Base-by-base conservation (phyloP, 2,113 vertebrate species). In the Salminus brasiliensis region DNA sequence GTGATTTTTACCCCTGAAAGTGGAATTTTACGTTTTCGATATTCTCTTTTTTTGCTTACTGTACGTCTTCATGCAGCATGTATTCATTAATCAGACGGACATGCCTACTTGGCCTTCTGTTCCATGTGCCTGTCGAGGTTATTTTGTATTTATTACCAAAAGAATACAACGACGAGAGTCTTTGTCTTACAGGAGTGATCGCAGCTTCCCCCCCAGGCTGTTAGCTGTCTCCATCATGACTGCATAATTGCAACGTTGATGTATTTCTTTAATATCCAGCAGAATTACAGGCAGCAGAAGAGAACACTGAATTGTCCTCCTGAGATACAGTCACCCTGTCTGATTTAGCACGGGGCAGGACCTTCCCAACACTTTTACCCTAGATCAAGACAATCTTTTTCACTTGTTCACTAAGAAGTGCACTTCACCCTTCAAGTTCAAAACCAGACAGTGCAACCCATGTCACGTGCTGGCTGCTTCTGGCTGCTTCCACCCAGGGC, bases 181-280 rank as follows among this genome's bases (percentile, higher is more conserved):
- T 78, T n/a, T 70, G 77, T 72, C 55, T 72, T 66, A 71, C 68
- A 59, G 75, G 71, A 79, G 79, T 77, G 88, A 87, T 83, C 83
- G 85, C 83, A 85, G 66, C 81, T 30, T 83, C 88, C 89, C 88
- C 89, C 88, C 60, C 65, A 86, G 87, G 90, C 80, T 2, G 55
- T 70, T 72, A 59, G 65, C 78, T 67, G 78, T 63, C 60, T 78
- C 47, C 55, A 84, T 83, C 76, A 78, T 66, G 66, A 70, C 69
- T 59, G 79, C 84, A 62, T 89, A 88, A 91, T 90, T 89, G 83
- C 86, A 83, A 71, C 83, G 82, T 85, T 92, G 90, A 91, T 89
- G 83, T 89, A 91, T 91, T 90, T 90, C 86, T 88, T 91, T 89
- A 90, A 91, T 90, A 87, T 88, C 76, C 87, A 85, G 80, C 57